Base-by-base conservation (phyloP, 2,888 invertebrate species). In the Leucoptera coffeella region DNA sequence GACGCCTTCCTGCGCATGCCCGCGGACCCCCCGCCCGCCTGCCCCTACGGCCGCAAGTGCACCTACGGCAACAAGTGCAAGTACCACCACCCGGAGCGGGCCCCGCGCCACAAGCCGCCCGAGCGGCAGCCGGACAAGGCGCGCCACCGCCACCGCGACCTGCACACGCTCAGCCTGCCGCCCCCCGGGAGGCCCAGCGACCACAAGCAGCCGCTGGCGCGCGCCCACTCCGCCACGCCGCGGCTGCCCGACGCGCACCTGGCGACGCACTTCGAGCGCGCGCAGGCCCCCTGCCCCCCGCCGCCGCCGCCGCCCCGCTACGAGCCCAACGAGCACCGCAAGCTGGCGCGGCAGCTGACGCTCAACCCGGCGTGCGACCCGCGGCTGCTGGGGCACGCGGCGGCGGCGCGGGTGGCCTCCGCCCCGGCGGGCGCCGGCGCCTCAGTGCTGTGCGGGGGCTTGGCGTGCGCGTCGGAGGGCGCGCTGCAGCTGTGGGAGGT, bases 31-130 rank as follows among this genome's bases (percentile, higher is more conserved):
- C 81, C 84, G 3, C 84, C 83, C 9, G 82, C 85, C 1, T 96
- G 95, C 51, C 95, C 95, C 0, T 96, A 95, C 55, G 93, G 86
- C 2, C 86, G 90, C 47, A 95, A 95, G 57, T 96, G 95, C 52
- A 96, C 95, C 0, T 96, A 95, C 49, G 95, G 95, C 0, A 92
- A 91, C 58, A 96, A 96, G 55, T 96, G 95, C 60, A 95, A 95
- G 64, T 96, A 88, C 50, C 85, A 87, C 39, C 94, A 95, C 54
- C 92, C 93, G 0, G 92, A 92, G 51, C 74, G 93, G 32, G 88
- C 88, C 2, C 82, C 84, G 3, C 75, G 83, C 27, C 89, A 90
- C 46, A 90, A 89, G 52, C 84, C 87, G 7, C 87, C 88, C 0
- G 92, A 92, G 45, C 74, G 83, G 30, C 60, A 92, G 21, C 82